Conservation (phyloP, 2,113 vertebrate species). For the Corythoichthys intestinalis region DNA sequence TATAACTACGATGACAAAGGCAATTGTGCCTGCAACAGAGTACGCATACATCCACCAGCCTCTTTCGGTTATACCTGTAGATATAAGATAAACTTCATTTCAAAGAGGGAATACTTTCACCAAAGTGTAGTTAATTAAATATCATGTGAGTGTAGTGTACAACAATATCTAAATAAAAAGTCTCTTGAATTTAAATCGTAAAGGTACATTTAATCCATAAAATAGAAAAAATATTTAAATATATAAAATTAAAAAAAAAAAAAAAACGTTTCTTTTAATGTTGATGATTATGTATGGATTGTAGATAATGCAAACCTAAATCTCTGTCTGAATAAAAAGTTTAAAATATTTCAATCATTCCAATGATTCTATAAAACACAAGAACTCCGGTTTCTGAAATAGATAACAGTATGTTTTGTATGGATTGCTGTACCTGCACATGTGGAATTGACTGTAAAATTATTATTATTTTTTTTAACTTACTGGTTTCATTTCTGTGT, state of each 20-base stretch:
- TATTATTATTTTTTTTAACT: background rate
- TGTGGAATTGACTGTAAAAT: too few species aligned
- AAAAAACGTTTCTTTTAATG: background rate
- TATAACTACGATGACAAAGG: conserved; percentile 45
- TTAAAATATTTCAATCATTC: too few species aligned
- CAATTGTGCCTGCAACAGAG: conserved; percentile 35
- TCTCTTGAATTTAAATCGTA: too few species aligned
- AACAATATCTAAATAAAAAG: background rate
- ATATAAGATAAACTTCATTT: background rate
- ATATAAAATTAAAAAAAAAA: background rate
- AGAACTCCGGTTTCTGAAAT: too few species aligned
- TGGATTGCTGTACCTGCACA: too few species aligned
- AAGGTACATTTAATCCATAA: too few species aligned
- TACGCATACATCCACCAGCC: conserved; percentile 34
- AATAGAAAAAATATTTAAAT: too few species aligned
- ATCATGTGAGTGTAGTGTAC: background rate
- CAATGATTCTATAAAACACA: too few species aligned
- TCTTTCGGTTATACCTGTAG: background rate
- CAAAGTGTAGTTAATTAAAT: background rate
- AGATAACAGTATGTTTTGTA: too few species aligned
- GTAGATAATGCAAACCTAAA: too few species aligned
- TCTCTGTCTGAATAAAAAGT: too few species aligned
- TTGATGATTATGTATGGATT: too few species aligned
- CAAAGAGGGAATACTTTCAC: background rate
- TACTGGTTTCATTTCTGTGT: conserved; percentile 11